Conservation (phyloP, 2,888 invertebrate genomes). For the Epinotia demarniana region DNA sequence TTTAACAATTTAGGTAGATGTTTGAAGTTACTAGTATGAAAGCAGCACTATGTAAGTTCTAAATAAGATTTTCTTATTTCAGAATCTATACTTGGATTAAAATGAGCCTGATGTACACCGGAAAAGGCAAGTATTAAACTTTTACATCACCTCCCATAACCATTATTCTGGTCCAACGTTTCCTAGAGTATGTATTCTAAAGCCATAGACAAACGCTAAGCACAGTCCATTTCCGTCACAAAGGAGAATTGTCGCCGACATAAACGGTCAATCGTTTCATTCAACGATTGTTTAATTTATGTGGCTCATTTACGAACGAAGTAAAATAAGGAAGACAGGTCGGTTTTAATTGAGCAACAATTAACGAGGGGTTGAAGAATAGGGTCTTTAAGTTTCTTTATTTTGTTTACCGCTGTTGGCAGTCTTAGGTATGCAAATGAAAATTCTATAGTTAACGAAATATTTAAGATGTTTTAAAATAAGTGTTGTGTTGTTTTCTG, state of each 20-base stretch:
- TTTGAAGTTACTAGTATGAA: no score
- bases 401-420: slow-evolving; percentile 24
- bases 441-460: not conserved
- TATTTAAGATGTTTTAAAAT: not conserved
- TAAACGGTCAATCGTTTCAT: slow-evolving; percentile 42
- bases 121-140: slow-evolving; percentile 3
- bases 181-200: slow-evolving; percentile 16
- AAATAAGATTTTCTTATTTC: not conserved
- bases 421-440: not conserved
- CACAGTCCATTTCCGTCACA: slow-evolving; percentile 42
- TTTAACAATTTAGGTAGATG: not conserved
- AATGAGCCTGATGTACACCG: not conserved
- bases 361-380: slow-evolving; percentile 41
- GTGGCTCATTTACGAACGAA: slow-evolving; percentile 31
- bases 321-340: slow-evolving; percentile 42
- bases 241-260: slow-evolving; percentile 42
- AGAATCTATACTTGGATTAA: not conserved
- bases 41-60: not conserved
- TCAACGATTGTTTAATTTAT: slow-evolving; percentile 45
- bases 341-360: slow-evolving; percentile 40
- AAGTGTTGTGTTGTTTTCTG: no score
- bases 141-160: slow-evolving; percentile 18
- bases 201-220: slow-evolving; percentile 22
- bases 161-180: slow-evolving; percentile 26
- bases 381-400: slow-evolving; percentile 31